Evolutionary conservation across 1,140 invertebrate genomes (phyloP), one percentile per base, ranked within the genome.

Genomic region (Nasonia longicornis): DNA sequence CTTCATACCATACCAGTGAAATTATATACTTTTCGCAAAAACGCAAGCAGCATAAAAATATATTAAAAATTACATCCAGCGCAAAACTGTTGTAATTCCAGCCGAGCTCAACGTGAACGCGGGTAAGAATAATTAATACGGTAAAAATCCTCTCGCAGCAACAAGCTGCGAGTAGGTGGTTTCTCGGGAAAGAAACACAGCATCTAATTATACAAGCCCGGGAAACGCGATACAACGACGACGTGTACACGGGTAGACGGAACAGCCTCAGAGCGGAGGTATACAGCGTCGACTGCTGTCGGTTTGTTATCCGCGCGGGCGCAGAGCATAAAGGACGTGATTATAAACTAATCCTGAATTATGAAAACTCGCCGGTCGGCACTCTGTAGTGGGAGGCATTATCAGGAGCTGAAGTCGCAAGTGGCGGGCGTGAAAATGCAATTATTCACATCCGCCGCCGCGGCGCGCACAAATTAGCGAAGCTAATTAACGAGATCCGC

Each of bases 401-500:
- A 77, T 69, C 11, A 48, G 42, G 22, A 31, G 29, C 35, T 38
- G 42, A 45, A 31, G 38, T 29, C 11, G 42, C 29, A 20, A 22
- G 48, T 42, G 35, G 20, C 26, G 16, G 14, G 79, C 67, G 63
- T 73, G 81, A 82, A 84, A 71, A 82, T 70, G 77, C 79, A 81
- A 85, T 85, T 82, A 86, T 86, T 85, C 79, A 73, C 67, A 67
- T 79, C 75, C 42, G 22, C 52, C 52, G 0, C 14, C 52, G 20
- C 38, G 22, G 58, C 72, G 71, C 63, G 75, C 66, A 75, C 22
- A 71, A 84, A 81, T 84, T 82, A 79, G 45, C 72, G 75, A 67
- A 71, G 71, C 73, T 87, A 86, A 87, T 87, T 84, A 87, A 85
- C 85, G 83, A 22, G 48, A 82, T 48, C 71, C 72, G 45, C 45